Evolutionary conservation across 2,888 invertebrate species (phyloP).

Genomic region (Callyntrura guangdongensis): DNA sequence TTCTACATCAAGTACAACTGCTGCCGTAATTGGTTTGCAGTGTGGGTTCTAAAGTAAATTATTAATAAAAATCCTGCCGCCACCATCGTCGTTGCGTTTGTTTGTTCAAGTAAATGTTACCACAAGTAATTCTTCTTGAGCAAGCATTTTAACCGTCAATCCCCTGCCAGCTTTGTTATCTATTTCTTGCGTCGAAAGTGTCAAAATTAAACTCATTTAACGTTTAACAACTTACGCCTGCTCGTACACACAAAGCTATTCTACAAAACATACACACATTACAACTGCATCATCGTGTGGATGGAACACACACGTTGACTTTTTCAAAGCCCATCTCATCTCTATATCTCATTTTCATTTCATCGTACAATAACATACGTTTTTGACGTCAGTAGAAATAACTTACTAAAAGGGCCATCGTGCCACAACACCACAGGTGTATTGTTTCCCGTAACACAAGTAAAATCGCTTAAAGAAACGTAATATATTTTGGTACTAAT

Average conservation of each 20-base stretch:
- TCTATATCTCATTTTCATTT: not conserved
- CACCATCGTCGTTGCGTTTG: not conserved
- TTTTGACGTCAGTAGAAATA: conserved; percentile 53
- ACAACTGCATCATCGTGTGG: not conserved
- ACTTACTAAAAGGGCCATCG: conserved; percentile 46
- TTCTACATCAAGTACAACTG: not conserved
- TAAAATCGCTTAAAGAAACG: not conserved
- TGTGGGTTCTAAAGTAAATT: not conserved
- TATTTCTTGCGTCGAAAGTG: conserved; percentile 66
- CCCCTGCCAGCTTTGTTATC: conserved; percentile 67
- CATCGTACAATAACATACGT: conserved; percentile 13
- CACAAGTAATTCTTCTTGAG: not conserved
- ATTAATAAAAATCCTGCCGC: conserved; percentile 3
- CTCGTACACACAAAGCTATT: no score
- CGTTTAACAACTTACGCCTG: conserved; percentile 23
- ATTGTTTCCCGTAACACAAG: conserved; percentile 53
- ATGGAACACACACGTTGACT: conserved; percentile 71
- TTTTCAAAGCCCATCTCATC: conserved; percentile 30
- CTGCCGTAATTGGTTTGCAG: not conserved
- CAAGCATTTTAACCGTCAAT: conserved; percentile 47
- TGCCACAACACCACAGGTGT: conserved; percentile 54
- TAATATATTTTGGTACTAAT: not conserved
- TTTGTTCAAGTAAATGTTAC: conserved; percentile 9
- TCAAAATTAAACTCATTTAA: conserved; percentile 67
- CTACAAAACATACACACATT: not conserved